Conservation (phyloP, 2,888 invertebrate species). For the Eupeodes luniger region DNA sequence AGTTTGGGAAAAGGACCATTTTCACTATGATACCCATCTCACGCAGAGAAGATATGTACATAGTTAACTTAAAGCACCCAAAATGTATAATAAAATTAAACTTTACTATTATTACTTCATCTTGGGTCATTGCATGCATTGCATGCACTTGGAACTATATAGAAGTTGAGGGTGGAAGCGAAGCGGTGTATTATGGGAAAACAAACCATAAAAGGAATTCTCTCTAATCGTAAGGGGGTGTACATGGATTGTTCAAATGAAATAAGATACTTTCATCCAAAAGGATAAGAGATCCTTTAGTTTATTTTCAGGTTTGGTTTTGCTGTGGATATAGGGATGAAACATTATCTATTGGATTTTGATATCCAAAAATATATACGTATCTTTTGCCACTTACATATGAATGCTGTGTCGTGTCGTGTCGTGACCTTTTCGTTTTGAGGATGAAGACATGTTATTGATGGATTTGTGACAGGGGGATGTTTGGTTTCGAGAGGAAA, state of each 20-base stretch:
- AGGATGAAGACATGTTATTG: slow-evolving; percentile 42
- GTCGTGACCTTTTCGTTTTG: background rate
- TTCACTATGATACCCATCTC: slow-evolving; percentile 44
- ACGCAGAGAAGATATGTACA: background rate
- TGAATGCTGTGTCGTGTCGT: background rate
- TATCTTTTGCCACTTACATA: background rate
- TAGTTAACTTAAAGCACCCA: slow-evolving; percentile 46
- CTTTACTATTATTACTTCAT: slow-evolving; percentile 61
- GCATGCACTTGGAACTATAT: slow-evolving; percentile 6
- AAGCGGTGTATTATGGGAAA: slow-evolving; percentile 24
- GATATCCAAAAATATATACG: slow-evolving; percentile 1
- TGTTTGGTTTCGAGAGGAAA: background rate
- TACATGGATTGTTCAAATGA: slow-evolving; percentile 46
- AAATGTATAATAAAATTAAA: slow-evolving; percentile 57
- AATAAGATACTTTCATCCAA: slow-evolving; percentile 50
- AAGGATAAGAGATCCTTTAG: slow-evolving; percentile 11
- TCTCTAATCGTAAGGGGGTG: slow-evolving; percentile 36
- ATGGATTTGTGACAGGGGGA: slow-evolving; percentile 26
- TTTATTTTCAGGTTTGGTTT: slow-evolving; percentile 27
- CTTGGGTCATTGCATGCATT: slow-evolving; percentile 25
- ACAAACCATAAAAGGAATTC: slow-evolving; percentile 64
- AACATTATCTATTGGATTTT: slow-evolving; percentile 8
- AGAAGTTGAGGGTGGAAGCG: background rate
- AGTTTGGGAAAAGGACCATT: slow-evolving; percentile 36
- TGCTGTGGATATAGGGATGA: slow-evolving; percentile 4